phyloP scores from a whole-genome alignment of 2,888 invertebrate genomes.

The Argyresthia goedartella region DNA sequence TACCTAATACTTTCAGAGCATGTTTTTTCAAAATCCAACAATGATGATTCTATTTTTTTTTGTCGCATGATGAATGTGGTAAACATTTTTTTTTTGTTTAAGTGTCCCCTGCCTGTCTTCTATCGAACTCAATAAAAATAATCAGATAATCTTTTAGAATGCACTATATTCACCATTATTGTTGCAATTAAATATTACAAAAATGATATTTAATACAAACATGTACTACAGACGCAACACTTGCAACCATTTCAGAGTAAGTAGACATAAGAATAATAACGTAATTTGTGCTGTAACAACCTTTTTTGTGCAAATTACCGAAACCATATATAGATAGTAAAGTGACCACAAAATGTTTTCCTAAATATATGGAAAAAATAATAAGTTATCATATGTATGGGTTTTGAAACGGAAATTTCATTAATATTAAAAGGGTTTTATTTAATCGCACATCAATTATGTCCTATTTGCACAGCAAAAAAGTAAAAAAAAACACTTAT shows the following conservation, averaged over 20 bases:
- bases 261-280: neutral
- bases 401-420: neutral
- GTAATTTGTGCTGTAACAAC: conserved; percentile 14
- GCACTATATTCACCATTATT: conserved; percentile 39
- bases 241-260: neutral
- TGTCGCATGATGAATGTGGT: too few species aligned
- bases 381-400: neutral
- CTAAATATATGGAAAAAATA: neutral
- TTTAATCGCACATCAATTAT: neutral
- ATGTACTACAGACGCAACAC: neutral
- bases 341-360: conserved; percentile 16
- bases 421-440: neutral
- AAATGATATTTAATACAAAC: conserved; percentile 16
- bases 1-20: too few species aligned
- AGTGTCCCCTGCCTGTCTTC: too few species aligned
- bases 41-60: too few species aligned
- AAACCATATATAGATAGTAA: conserved; percentile 11
- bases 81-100: too few species aligned
- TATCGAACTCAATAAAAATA: conserved; percentile 12
- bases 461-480: neutral
- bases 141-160: conserved; percentile 27
- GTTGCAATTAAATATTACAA: conserved; percentile 42
- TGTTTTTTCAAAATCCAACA: too few species aligned
- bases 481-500: neutral
- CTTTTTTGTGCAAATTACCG: conserved; percentile 16